Base-by-base conservation (phyloP, 2,888 invertebrate genomes). In the Sicus ferrugineus region DNA sequence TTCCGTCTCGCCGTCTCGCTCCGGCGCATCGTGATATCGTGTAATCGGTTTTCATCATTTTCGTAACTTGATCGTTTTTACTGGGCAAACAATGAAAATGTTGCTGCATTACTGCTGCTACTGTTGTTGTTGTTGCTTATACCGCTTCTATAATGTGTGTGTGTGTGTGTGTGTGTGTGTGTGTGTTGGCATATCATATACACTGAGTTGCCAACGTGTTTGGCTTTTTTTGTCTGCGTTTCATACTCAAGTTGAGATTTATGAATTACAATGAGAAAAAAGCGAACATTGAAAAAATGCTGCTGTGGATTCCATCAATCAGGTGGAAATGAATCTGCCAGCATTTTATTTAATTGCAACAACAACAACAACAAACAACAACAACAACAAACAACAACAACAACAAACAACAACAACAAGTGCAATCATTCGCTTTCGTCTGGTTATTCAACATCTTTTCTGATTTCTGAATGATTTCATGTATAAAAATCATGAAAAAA, bases 21-120 rank as follows among this genome's bases (percentile, higher is more conserved):
- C 9, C 42, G 14, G 16, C 42, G 11, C 42, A 42, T 42, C n/a
- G 21, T 54, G 11, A 21, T 61, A n/a, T 28, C 14, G 1, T n/a
- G 23, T 21, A 59, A 61, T 61, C 26, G 42, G 26, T 61, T 61
- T 42, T 42, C 26, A 59, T 46, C 46, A 50, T 50, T 50, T 50
- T 50, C 21, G 19, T 50, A 50, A 21, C 50, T 50, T 50, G 9
- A 50, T 50, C 42, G 19, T 50, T 50, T 50, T 50, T 50, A 50
- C 9, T 50, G 19, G 5, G 11, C 11, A 19, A 50, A 21, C 23
- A 50, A 50, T 21, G 23, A 50, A 50, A 50, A 5, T 11, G 23
- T 50, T 50, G 19, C 16, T 42, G 16, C 42, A 42, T 42, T 42
- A 4, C n/a, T 9, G n/a, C 11, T 42, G 42, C 42, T 9, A n/a